Evolutionary conservation across 1,140 invertebrate species (phyloP).

Genomic region (Aphis gossypii): DNA sequence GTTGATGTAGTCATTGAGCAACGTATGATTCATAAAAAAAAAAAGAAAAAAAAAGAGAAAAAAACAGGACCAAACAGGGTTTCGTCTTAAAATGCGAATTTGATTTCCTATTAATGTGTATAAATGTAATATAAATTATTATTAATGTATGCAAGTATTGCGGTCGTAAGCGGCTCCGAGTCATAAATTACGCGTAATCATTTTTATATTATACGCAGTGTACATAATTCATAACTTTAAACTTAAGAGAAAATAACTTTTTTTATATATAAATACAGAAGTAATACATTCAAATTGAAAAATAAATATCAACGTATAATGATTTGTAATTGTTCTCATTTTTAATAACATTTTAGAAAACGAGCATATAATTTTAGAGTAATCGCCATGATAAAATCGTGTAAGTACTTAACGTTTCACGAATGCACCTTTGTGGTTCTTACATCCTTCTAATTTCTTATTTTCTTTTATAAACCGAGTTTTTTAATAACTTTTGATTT

Average conservation of each 20-base stretch:
- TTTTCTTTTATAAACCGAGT: background rate
- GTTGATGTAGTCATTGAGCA: background rate
- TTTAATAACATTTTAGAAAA: background rate
- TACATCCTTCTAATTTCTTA: background rate
- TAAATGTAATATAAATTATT: constrained; percentile 16
- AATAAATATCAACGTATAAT: background rate
- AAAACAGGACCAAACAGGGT: background rate
- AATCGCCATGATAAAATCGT: background rate
- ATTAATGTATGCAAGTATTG: constrained; percentile 17
- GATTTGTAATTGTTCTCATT: background rate
- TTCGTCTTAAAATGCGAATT: background rate
- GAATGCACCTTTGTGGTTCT: background rate
- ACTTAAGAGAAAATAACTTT: background rate
- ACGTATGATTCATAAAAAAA: background rate
- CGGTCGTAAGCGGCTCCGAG: background rate
- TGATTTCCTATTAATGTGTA: constrained; percentile 12
- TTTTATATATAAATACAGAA: constrained; percentile 3
- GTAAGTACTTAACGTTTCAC: background rate
- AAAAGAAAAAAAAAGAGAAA: background rate
- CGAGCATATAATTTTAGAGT: background rate
- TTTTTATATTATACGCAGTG: constrained; percentile 8
- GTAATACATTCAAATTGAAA: background rate
- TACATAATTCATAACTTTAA: constrained; percentile 20
- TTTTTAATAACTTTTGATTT: too few species aligned
- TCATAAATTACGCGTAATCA: constrained; percentile 12